A percentile compares a stretch with the other conserved stretches of the same genome.
These are phyloP conservation scores for Phenacoccus solenopsis DNA, from an alignment of 1,140 invertebrate species.

Conservation along the genomic window DNA sequence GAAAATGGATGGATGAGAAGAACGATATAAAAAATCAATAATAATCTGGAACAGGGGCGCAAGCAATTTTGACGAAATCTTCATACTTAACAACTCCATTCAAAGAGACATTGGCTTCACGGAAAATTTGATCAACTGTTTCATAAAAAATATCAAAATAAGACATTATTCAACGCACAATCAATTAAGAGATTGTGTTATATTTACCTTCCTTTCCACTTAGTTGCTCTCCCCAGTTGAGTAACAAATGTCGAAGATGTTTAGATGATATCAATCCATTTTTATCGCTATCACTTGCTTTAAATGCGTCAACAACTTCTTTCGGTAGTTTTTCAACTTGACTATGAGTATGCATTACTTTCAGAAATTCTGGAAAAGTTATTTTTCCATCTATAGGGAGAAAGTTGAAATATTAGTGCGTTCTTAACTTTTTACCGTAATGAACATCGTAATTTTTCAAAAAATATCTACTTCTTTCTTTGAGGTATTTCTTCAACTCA, in stretches of 20 bases:
- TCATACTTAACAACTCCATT: conserved; percentile 75
- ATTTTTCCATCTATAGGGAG: conserved; percentile 75
- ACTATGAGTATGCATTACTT: conserved; percentile 85
- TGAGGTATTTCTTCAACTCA: conserved; percentile 73
- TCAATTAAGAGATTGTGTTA: neutral
- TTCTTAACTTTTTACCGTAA: too few species aligned
- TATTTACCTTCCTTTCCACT: conserved; percentile 68
- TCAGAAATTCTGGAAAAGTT: conserved; percentile 89
- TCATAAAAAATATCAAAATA: conserved; percentile 27
- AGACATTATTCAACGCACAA: conserved; percentile 13
- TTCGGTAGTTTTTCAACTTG: conserved; percentile 73
- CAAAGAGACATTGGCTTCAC: conserved; percentile 72
- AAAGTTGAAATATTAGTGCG: neutral
- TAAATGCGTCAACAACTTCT: conserved; percentile 82
- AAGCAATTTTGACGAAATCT: conserved; percentile 86
- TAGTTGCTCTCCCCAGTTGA: conserved; percentile 82
- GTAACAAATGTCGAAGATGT: conserved; percentile 74
- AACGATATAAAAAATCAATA: conserved; percentile 42
- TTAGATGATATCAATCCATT: conserved; percentile 64
- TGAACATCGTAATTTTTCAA: too few species aligned
- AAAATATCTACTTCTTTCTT: conserved; percentile 54
- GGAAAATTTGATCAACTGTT: conserved; percentile 80
- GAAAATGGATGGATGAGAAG: neutral
- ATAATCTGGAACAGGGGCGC: conserved; percentile 88
- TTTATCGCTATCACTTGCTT: conserved; percentile 60